These are phyloP conservation scores for Eupristina koningsbergeri DNA, from an alignment of 1,140 invertebrate species.

Conservation along the genomic window DNA sequence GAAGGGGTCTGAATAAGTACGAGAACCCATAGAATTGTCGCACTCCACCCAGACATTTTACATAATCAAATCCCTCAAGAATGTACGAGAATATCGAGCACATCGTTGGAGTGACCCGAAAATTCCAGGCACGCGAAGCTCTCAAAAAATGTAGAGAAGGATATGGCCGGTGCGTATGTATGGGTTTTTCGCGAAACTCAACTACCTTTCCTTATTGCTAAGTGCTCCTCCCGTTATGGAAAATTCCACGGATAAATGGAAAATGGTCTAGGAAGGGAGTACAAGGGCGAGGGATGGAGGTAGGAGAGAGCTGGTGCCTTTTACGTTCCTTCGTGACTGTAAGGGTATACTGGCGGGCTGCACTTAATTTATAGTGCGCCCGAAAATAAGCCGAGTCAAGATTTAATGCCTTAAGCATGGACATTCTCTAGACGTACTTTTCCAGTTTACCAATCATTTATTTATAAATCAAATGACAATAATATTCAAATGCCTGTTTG, in stretches of 20 bases:
- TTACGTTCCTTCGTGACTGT: conserved; percentile 38
- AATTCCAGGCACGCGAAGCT: conserved; percentile 58
- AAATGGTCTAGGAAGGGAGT: conserved; percentile 52
- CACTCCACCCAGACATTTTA: conserved; percentile 53
- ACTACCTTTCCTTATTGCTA: conserved; percentile 22
- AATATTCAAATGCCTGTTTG: not conserved
- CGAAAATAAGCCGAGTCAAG: conserved; percentile 50
- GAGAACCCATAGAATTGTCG: not conserved
- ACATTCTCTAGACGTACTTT: conserved; percentile 39
- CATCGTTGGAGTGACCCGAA: conserved; percentile 50
- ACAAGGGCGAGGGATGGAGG: too few species aligned
- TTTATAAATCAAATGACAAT: conserved; percentile 41
- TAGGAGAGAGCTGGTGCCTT: not conserved
- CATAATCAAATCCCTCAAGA: conserved; percentile 69
- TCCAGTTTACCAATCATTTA: not conserved
- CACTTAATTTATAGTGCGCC: conserved; percentile 49
- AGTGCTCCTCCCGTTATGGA: conserved; percentile 17
- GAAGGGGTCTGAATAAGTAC: not conserved
- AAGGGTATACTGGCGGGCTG: conserved; percentile 7
- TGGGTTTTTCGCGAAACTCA: conserved; percentile 34
- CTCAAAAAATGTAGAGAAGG: conserved; percentile 62
- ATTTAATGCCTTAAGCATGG: conserved; percentile 42
- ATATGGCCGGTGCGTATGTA: conserved; percentile 12
- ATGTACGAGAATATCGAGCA: conserved; percentile 64
- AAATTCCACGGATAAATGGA: conserved; percentile 60